phyloP scores from a whole-genome alignment of 2,888 invertebrate genomes.

The Synanthedon vespiformis region DNA sequence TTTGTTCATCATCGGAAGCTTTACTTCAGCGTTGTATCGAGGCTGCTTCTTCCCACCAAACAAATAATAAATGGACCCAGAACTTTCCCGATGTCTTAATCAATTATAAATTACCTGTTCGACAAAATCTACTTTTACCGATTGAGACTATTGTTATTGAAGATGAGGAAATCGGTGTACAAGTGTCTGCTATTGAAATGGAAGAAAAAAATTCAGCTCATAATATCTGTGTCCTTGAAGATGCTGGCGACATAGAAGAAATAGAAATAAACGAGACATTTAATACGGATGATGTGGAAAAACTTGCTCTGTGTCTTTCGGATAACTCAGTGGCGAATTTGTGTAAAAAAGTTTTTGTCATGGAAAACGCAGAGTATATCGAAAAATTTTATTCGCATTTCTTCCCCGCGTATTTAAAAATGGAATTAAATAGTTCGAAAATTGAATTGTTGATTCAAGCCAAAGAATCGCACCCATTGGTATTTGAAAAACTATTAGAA shows the following conservation, averaged over 20 bases:
- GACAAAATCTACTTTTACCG: no score
- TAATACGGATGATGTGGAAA: not conserved
- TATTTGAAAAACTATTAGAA: not conserved
- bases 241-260: not conserved
- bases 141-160: not conserved
- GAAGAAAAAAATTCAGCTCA: not conserved
- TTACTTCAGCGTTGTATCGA: not conserved
- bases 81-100: not conserved
- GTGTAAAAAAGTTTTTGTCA: not conserved
- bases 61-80: not conserved
- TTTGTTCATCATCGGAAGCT: not conserved
- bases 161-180: not conserved
- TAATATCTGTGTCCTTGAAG: not conserved
- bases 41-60: not conserved
- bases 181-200: not conserved
- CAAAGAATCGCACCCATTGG: not conserved
- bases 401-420: not conserved
- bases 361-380: not conserved
- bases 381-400: not conserved
- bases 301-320: not conserved
- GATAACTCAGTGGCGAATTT: not conserved
- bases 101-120: no score
- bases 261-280: not conserved
- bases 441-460: not conserved
- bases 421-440: not conserved